Conservation (phyloP, 2,797 vertebrate species). For the Sebastes kiyomatsui region DNA sequence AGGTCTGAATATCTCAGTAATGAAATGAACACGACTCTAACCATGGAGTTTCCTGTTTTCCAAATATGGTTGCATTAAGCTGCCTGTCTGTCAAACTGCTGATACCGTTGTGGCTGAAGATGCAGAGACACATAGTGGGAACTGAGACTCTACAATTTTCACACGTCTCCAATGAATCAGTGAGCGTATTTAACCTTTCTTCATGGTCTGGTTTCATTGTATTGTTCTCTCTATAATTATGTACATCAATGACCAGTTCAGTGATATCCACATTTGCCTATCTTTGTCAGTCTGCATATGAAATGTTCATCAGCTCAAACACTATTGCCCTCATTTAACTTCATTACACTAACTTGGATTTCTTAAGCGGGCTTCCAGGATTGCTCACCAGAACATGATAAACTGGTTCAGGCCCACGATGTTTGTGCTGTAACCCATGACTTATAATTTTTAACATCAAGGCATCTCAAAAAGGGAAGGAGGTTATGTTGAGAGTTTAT, state of each 20-base stretch:
- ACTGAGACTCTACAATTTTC: not conserved
- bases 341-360: not conserved
- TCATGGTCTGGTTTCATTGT: not conserved
- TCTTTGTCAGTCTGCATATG: not conserved
- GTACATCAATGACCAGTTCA: not conserved
- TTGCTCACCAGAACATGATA: not conserved
- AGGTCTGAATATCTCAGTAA: conserved; percentile 33
- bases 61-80: conserved; percentile 73
- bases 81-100: conserved; percentile 27
- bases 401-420: not conserved
- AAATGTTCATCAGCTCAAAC: not conserved
- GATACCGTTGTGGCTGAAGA: conserved; percentile 29
- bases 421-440: not conserved
- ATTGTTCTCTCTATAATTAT: not conserved
- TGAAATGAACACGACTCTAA: conserved; percentile 38
- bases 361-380: not conserved
- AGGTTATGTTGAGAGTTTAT: not conserved
- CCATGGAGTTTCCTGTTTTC: conserved; percentile 77
- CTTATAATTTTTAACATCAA: not conserved
- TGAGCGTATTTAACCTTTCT: not conserved
- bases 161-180: not conserved
- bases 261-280: not conserved
- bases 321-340: not conserved
- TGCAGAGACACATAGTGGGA: conserved; percentile 5
- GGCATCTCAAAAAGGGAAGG: not conserved